Evolutionary conservation across 2,797 vertebrate genomes (phyloP), one percentile per base, ranked within the genome.

Genomic region (Pteropus rufus): DNA sequence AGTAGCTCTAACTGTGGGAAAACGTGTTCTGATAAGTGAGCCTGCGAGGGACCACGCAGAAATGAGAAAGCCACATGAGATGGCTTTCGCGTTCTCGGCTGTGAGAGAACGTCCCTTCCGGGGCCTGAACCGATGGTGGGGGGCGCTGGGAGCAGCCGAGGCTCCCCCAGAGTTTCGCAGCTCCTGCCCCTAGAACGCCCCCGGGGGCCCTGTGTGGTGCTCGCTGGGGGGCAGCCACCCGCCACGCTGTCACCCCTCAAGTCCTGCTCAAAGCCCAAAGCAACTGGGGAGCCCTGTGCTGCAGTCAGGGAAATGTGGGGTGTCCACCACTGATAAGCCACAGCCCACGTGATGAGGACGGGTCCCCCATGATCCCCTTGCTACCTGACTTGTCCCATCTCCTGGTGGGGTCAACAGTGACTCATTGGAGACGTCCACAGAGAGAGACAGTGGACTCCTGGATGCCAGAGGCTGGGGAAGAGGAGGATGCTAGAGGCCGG

Each of bases 401-500:
- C 85, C 12, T 18, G 69, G 54, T 41, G 2, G 2, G 60, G 21
- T 54, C 26, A 23, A 12, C 21, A 24, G 14, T 15, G 39, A 8
- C 36, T 8, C 1, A 10, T 21, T 4, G 0, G 1, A 36, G 34
- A 67, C n/a, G 26, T n/a, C 12, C 73, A 21, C 34, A 9, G 19
- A n/a, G 26, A 39, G 5, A 11, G 49, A 36, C 21, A 60, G 36
- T 2, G 14, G 75, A 23, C 19, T 24, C 1, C 6, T 34, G 49
- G 75, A 18, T 15, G 18, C 19, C 15, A 21, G 56, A 10, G 56
- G 23, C 56, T 62, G 41, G 24, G 31, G 1, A 5, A 4, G 46
- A 46, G 69, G 24, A 12, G 24, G 56, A 23, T 39, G 12, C 11
- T 56, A 36, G 39, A 24, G 31, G 26, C 49, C 24, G 10, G 19